Percentiles rank a stretch among this genome's conserved stretches.
Evolutionary conservation across 1,140 invertebrate species (phyloP).

Genomic region (Agrypnia vestita): DNA sequence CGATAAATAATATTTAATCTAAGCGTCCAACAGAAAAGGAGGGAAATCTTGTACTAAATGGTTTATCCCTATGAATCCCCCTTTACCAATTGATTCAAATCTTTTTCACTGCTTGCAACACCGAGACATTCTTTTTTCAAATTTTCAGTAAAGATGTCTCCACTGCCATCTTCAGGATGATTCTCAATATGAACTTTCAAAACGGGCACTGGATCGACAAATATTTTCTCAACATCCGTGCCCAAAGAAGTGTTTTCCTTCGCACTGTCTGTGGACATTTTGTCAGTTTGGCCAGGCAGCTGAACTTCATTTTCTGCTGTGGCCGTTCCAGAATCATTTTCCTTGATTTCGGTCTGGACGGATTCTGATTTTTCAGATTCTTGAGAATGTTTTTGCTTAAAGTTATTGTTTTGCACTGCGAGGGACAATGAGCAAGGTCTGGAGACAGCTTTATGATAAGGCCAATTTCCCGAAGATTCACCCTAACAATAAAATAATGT

Average conservation of each 20-base stretch:
- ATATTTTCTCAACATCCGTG: neutral
- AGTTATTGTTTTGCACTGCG: conserved; percentile 59
- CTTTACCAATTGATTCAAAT: conserved; percentile 21
- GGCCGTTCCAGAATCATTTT: conserved; percentile 37
- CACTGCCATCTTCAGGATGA: conserved; percentile 19
- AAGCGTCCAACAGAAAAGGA: conserved; percentile 23
- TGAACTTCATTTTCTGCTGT: conserved; percentile 41
- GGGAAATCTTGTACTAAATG: conserved; percentile 17
- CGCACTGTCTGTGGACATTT: conserved; percentile 24
- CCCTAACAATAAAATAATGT: conserved; percentile 43
- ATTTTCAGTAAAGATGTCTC: conserved; percentile 47
- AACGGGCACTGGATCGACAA: conserved; percentile 2
- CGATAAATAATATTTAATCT: conserved; percentile 46
- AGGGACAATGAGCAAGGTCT: conserved; percentile 58
- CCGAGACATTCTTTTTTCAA: conserved; percentile 56
- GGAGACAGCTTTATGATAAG: conserved; percentile 56
- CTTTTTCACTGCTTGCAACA: conserved; percentile 32
- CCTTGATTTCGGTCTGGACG: conserved; percentile 46
- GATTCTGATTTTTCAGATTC: conserved; percentile 47
- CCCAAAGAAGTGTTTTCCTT: neutral
- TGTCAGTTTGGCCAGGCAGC: conserved; percentile 53
- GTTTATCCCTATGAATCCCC: conserved; percentile 40
- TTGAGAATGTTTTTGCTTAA: conserved; percentile 48
- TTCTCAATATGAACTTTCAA: conserved; percentile 35
- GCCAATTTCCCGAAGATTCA: conserved; percentile 53